Base-by-base conservation (phyloP, 2,113 vertebrate genomes). In the Rhinolophus sinicus region DNA sequence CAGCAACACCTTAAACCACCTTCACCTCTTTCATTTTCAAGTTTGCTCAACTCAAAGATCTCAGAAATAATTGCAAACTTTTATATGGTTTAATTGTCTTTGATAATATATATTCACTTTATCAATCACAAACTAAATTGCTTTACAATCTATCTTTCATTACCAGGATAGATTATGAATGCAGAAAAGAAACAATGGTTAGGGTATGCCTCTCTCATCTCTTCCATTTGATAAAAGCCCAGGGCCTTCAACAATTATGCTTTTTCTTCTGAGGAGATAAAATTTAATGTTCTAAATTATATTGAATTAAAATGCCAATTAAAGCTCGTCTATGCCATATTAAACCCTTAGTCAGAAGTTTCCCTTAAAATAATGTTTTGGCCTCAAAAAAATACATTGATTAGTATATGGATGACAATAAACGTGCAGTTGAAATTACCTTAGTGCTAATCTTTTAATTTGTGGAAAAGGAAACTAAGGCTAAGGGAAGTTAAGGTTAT, bases 21-120 rank as follows among this genome's bases (percentile, higher is more conserved):
- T 81, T 90, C 82, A 97, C 96, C 26, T 60, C 90, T 62, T 70
- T 93, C 78, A 1, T 35, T 97, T 90, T 96, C 75, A 97, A 97
- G 52, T 81, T 93, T 90, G 84, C 96, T 62, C n/a, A 69, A 76
- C 38, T 50, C 69, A 89, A 73, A 93, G n/a, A 54, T 38, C 60
- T 96, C 83, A 92, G 65, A 84, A 91, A 62, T 28, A 50, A 83
- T 93, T 98, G 52, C 38, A 84, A 83, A 90, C 72, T 67, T 83
- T 35, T 73, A 81, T 88, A 83, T 35, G 24, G 38, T 70, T 91
- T 93, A 95, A 95, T 86, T 88, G 64, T 76, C 88, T 94, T 96
- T 91, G 65, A 50, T 93, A 65, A 67, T 38, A 62, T 83, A 56
- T 56, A 83, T 60, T 95, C 54, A 69, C 64, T 72, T 96, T 56